These are phyloP conservation scores for Argopecten irradians DNA, from an alignment of 1,140 invertebrate genomes.

Conservation along the genomic window DNA sequence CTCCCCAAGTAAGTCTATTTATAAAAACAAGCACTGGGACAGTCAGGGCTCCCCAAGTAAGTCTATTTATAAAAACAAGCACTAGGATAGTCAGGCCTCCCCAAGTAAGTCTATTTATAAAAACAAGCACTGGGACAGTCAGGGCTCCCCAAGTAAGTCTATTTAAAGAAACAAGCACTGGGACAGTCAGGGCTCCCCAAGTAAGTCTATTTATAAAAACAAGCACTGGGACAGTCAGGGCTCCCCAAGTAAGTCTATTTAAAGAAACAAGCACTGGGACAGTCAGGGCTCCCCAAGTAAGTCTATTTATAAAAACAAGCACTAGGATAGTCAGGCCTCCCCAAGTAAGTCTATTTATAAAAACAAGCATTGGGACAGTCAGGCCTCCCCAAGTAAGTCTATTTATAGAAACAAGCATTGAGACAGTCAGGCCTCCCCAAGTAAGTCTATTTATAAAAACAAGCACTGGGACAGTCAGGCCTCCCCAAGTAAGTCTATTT, in stretches of 20 bases:
- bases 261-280: neutral
- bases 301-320: neutral
- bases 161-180: neutral
- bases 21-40: neutral
- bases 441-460: no score
- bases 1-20: neutral
- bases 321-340: constrained; percentile 42
- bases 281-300: neutral
- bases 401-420: constrained; percentile 54
- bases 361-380: constrained; percentile 45
- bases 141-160: neutral
- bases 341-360: constrained; percentile 58
- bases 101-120: neutral
- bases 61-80: neutral
- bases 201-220: neutral
- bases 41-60: neutral
- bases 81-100: neutral
- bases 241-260: neutral
- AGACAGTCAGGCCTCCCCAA: neutral
- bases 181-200: neutral
- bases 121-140: neutral
- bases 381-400: no score
- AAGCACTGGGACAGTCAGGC: no score
- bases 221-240: neutral
- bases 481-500: neutral